Base-by-base conservation (phyloP, 2,797 vertebrate genomes). In the Somateria mollissima region DNA sequence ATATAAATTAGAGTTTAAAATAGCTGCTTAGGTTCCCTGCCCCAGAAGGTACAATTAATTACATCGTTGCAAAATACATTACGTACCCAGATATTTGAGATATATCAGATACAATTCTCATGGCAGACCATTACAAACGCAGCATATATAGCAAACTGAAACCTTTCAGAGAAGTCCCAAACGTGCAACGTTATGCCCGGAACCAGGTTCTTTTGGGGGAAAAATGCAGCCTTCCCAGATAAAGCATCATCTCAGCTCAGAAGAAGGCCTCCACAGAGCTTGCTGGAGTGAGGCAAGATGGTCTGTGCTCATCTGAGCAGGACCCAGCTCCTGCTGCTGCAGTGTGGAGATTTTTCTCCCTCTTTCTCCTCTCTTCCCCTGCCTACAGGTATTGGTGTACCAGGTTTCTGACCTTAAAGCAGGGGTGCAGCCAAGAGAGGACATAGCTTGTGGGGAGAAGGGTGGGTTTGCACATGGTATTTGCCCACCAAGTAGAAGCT, bases 1-100 rank as follows among this genome's bases (percentile, higher is more conserved):
- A 90, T 85, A 84, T 47, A 95, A 94, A 91, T 88, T 62, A 34
- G 67, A 87, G 61, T 87, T 88, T 91, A 85, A 92, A 96, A 84
- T 45, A 91, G 65, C 49, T 0, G 0, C 60, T 61, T 66, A 81
- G 25, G 25, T 93, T 96, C 20, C 51, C 45, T 95, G 75, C 34
- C 57, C 69, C 67, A 49, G 65, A 92, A 92, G 53, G 43, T 74
- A 67, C 36, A 91, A 69, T 92, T 96, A 95, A 94, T 96, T 87
- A 76, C 53, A 61, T 61, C 53, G 78, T 54, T 91, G 16, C 27
- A 54, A 88, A 91, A 91, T 85, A 86, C 22, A 57, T 72, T 89
- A 54, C 34, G 30, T 60, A 72, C 34, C 11, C 36, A 84, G 56
- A 28, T 90, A 81, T 71, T 85, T 83, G 73, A 90, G 65, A 53